These are phyloP conservation scores for Argopecten irradians DNA, from an alignment of 1,140 invertebrate genomes.

Conservation along the genomic window DNA sequence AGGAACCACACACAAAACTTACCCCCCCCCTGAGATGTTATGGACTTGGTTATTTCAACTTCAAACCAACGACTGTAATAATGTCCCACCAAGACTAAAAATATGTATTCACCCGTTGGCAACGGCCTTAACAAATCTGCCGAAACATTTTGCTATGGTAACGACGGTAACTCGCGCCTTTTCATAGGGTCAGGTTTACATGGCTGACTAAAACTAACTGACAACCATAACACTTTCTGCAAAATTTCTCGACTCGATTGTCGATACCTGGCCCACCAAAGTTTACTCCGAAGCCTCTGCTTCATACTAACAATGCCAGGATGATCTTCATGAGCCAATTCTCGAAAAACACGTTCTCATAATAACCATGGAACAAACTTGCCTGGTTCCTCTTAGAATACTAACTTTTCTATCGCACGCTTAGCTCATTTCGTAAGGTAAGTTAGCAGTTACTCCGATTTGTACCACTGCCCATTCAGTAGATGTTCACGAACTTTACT, in stretches of 20 bases:
- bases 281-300: conserved; percentile 48
- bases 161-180: conserved; percentile 32
- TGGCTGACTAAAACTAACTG: background rate
- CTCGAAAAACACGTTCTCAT: background rate
- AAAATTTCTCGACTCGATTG: conserved; percentile 27
- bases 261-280: conserved; percentile 56
- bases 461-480: too few relatives aligned
- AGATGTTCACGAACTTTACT: too few relatives aligned
- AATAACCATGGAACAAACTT: background rate
- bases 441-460: too few relatives aligned
- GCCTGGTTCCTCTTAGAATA: too few relatives aligned
- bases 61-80: conserved; percentile 41
- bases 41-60: conserved; percentile 28
- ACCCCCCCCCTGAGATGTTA: background rate
- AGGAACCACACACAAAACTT: too few relatives aligned
- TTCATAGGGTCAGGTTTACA: conserved; percentile 26
- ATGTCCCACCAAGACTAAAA: conserved; percentile 52
- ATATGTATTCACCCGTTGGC: conserved; percentile 39
- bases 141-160: conserved; percentile 48
- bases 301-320: conserved; percentile 53
- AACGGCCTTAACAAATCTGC: conserved; percentile 53
- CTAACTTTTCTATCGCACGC: too few relatives aligned
- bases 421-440: too few relatives aligned
- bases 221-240: conserved; percentile 24
- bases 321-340: conserved; percentile 52